Evolutionary conservation across 2,888 invertebrate genomes (phyloP).

Genomic region (Bibio marci): DNA sequence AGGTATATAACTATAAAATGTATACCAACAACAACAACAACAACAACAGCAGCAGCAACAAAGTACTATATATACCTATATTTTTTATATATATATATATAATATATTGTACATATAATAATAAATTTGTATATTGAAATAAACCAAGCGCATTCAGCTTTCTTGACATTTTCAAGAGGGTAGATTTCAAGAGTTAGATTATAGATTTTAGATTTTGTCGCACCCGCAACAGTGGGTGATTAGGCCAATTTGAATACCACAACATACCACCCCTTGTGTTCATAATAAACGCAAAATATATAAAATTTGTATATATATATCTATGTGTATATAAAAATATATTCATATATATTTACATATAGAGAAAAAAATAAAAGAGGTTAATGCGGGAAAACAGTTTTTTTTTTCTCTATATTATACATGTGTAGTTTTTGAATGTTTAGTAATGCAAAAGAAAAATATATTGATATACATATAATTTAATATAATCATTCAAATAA

Average conservation of each 20-base stretch:
- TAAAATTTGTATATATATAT: neutral
- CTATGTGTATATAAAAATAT: neutral
- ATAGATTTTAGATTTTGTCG: slow-evolving; percentile 6
- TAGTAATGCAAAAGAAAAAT: neutral
- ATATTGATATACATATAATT: too few species aligned
- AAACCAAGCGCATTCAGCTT: slow-evolving; percentile 5
- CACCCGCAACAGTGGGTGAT: slow-evolving; percentile 6
- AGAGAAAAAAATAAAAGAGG: too few species aligned
- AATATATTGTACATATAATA: too few species aligned
- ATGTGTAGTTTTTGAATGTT: too few species aligned
- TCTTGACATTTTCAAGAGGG: slow-evolving; percentile 3
- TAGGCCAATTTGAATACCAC: slow-evolving; percentile 9
- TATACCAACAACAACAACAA: too few species aligned
- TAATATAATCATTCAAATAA: too few species aligned
- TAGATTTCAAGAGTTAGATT: slow-evolving; percentile 4
- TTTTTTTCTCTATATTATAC: too few species aligned
- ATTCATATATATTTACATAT: neutral
- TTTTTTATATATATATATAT: too few species aligned
- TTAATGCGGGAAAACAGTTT: too few species aligned
- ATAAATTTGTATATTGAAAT: slow-evolving; percentile 2
- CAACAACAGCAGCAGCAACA: too few species aligned
- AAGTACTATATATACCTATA: too few species aligned
- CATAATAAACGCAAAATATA: neutral
- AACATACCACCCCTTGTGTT: slow-evolving; percentile 3
- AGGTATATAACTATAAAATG: too few species aligned